Percentiles rank a stretch among this genome's conserved stretches.
phyloP scores from a whole-genome alignment of 2,797 vertebrate genomes.

The Rhinatrema bivittatum region DNA sequence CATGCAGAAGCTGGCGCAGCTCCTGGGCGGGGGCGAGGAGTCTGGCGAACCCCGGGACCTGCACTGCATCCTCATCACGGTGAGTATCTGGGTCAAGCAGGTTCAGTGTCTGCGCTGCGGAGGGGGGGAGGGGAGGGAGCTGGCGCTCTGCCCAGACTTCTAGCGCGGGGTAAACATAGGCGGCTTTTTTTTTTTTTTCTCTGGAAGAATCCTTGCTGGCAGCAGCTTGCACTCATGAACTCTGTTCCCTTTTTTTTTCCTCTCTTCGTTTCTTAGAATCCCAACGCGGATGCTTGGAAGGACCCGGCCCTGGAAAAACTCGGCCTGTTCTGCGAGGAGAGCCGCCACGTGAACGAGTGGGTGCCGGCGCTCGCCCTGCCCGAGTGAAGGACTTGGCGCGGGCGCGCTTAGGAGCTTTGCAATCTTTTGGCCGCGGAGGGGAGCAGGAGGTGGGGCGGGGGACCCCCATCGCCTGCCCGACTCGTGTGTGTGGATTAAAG shows the following conservation, averaged over 20 bases:
- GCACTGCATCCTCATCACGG: conserved; percentile 91
- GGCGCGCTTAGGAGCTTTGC: conserved; percentile 41
- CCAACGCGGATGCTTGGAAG: conserved; percentile 83
- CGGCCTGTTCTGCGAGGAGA: conserved; percentile 83
- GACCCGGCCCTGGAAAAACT: conserved; percentile 82
- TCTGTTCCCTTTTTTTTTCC: conserved; percentile 1
- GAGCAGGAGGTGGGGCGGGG: too few relatives aligned
- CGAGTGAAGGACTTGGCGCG: conserved; percentile 63
- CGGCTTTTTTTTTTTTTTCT: neutral
- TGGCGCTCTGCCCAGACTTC: fast-evolving
- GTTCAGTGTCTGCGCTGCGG: too few relatives aligned
- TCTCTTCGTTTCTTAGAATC: conserved; percentile 64
- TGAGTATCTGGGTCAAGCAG: conserved; percentile 49
- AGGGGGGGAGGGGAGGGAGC: fast-evolving
- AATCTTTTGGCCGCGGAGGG: conserved; percentile 54
- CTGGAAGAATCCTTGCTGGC: neutral
- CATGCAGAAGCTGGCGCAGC: conserved; percentile 65
- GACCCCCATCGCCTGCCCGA: conserved; percentile 57
- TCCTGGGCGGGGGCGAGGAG: conserved; percentile 69
- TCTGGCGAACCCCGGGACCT: conserved; percentile 77
- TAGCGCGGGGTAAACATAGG: fast-evolving
- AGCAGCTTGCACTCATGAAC: conserved; percentile 14
- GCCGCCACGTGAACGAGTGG: conserved; percentile 85
- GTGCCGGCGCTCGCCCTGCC: conserved; percentile 85
- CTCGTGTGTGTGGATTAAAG: conserved; percentile 75